Conservation (phyloP, 2,888 invertebrate species). For the Thecophora atra region DNA sequence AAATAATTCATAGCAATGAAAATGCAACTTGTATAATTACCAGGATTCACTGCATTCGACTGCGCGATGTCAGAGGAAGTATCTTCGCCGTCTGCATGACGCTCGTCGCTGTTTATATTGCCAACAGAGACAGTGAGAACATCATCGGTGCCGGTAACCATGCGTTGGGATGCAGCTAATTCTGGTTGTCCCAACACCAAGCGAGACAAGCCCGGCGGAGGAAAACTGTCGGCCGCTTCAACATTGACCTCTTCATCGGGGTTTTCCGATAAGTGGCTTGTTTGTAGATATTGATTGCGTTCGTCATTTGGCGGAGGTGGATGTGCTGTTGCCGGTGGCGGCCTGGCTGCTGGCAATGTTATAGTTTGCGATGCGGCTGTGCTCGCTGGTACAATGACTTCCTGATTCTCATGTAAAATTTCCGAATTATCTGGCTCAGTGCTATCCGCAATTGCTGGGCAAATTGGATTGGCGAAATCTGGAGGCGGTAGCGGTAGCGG, state of each 20-base stretch:
- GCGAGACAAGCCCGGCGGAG: slow-evolving; percentile 73
- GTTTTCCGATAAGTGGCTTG: slow-evolving; percentile 75
- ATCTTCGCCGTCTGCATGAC: slow-evolving; percentile 66
- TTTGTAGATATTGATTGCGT: slow-evolving; percentile 80
- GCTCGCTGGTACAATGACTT: slow-evolving; percentile 63
- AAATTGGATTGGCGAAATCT: slow-evolving; percentile 58
- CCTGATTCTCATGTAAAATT: slow-evolving; percentile 67
- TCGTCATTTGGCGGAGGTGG: slow-evolving; percentile 71
- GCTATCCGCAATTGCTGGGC: slow-evolving; percentile 44
- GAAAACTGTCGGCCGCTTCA: slow-evolving; percentile 68
- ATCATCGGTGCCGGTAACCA: slow-evolving; percentile 65
- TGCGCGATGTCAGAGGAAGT: slow-evolving; percentile 55
- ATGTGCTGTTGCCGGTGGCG: slow-evolving; percentile 16
- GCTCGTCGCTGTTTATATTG: slow-evolving; percentile 66
- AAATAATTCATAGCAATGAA: neutral
- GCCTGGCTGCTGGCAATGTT: slow-evolving; percentile 30
- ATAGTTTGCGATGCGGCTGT: slow-evolving; percentile 21
- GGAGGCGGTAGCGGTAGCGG: slow-evolving; percentile 51
- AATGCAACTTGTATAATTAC: neutral
- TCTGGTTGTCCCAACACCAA: slow-evolving; percentile 76
- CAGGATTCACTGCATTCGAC: slow-evolving; percentile 33
- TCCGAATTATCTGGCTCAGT: slow-evolving; percentile 74
- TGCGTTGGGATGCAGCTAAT: slow-evolving; percentile 65
- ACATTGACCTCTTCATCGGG: slow-evolving; percentile 54
- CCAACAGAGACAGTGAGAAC: slow-evolving; percentile 59